Evolutionary conservation across 2,797 vertebrate species (phyloP), one percentile per base, ranked within the genome.

Genomic region (Knipowitschia caucasica): DNA sequence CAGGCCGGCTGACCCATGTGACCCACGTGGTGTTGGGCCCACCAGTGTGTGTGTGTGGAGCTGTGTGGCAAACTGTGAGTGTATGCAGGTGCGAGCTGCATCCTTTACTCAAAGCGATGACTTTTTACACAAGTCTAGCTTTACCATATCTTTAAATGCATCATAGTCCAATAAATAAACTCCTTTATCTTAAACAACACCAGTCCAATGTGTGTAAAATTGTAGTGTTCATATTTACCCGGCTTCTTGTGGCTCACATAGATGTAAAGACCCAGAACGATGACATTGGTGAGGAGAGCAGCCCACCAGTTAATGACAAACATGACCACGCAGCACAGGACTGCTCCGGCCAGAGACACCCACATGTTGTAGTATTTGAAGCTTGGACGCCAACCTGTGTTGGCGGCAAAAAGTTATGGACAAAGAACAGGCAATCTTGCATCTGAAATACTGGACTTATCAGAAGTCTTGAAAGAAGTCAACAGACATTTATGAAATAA

Each of bases 281-380:
- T 98, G 74, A 94, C 93, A 0, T 98, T 98, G 3, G 97, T 99
- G 47, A 98, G 71, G 49, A 99, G 85, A 10, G 97, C 97, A 3
- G 96, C 95, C 92, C 92, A 93, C 97, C 97, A 99, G 80, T 99
- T 99, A 82, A 99, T 99, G 74, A 99, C 92, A 68, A 99, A 99
- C 97, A 99, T 99, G 56, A 99, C 95, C 64, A 92, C 94, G 26
- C 96, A 99, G 82, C 97, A 99, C 18, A 99, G 86, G 30, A 96
- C 56, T 1, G 97, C 95, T 69, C 97, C 97, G 23, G 93, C 71
- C 3, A 99, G 91, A 15, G 97, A 98, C 67, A 96, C 93, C 97
- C 97, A 99, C 96, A 98, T 99, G 75, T 99, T 99, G 89, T 99
- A 99, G 81, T 96, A 99, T 58, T 94, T 98, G 85, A 99, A 99